Evolutionary conservation across 2,888 invertebrate species (phyloP).

Genomic region (Cephus nigrinus): DNA sequence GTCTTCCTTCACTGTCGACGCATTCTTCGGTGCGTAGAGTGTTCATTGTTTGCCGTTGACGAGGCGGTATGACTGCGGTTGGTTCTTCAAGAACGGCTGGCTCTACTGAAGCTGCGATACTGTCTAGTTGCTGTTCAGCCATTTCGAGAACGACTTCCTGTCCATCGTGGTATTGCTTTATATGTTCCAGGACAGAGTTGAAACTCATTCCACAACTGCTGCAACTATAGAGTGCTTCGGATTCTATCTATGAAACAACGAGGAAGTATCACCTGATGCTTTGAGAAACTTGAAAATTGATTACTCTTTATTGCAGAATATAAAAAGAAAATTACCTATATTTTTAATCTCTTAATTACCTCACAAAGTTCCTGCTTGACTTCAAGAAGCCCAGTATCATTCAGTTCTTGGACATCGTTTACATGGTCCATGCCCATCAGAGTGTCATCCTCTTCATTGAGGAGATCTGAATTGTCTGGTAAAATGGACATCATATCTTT

Average conservation of each 20-base stretch:
- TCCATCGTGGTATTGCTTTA: constrained; percentile 74
- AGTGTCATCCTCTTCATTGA: constrained; percentile 37
- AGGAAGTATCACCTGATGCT: background rate
- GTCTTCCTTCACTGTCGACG: constrained; percentile 67
- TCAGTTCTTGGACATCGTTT: constrained; percentile 41
- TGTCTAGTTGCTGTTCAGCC: constrained; percentile 53
- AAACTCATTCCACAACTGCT: constrained; percentile 76
- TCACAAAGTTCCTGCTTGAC: constrained; percentile 55
- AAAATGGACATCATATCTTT: constrained; percentile 42
- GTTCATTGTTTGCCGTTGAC: constrained; percentile 59
- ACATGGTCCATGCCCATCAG: constrained; percentile 46
- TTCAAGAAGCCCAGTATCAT: constrained; percentile 42
- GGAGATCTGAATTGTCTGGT: constrained; percentile 41
- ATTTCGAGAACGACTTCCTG: constrained; percentile 77
- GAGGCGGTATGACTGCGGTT: constrained; percentile 31
- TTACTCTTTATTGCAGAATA: background rate
- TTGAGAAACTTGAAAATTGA: background rate
- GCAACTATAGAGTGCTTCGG: constrained; percentile 72
- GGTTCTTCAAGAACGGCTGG: constrained; percentile 17
- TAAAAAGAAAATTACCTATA: background rate
- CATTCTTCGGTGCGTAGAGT: constrained; percentile 68
- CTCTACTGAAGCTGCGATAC: constrained; percentile 22
- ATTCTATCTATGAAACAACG: constrained; percentile 31
- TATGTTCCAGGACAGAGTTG: constrained; percentile 74
- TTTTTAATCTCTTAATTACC: constrained; percentile 29